These are phyloP conservation scores for Typhlomys cinereus DNA, from an alignment of 2,113 vertebrate genomes.

Conservation along the genomic window DNA sequence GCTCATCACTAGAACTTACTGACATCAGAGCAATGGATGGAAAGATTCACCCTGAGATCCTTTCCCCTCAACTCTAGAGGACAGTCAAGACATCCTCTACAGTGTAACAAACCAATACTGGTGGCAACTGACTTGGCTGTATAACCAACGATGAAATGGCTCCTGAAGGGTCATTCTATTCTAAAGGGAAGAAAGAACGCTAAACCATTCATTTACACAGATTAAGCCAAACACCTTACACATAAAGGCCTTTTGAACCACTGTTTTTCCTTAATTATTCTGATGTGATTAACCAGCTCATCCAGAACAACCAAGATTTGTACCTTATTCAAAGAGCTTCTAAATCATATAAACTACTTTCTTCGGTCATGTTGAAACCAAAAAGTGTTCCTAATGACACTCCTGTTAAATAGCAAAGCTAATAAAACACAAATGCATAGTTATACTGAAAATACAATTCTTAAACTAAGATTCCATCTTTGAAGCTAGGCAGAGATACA, in stretches of 20 bases:
- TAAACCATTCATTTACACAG: not conserved
- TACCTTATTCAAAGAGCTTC: slow-evolving; percentile 19
- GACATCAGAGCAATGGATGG: not conserved
- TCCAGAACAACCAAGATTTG: not conserved
- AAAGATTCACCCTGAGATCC: not conserved
- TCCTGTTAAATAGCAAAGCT: not conserved
- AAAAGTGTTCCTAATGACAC: slow-evolving; percentile 22
- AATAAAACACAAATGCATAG: slow-evolving; percentile 9
- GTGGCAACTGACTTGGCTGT: not conserved
- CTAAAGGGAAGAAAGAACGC: not conserved
- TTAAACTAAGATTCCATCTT: slow-evolving; percentile 5
- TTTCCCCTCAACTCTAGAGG: slow-evolving; percentile 52
- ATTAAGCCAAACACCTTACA: slow-evolving; percentile 13
- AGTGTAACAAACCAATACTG: not conserved
- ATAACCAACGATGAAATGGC: not conserved
- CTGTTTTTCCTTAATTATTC: not conserved
- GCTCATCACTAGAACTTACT: not conserved
- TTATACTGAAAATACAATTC: not conserved
- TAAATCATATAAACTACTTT: not conserved
- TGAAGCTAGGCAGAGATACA: slow-evolving; percentile 30
- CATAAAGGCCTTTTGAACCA: not conserved
- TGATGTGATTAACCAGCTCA: not conserved
- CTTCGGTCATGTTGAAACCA: slow-evolving; percentile 10
- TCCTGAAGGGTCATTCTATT: not conserved
- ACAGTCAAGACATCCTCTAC: slow-evolving; percentile 20